Evolutionary conservation across 92 coral and sea anemone genomes (phyloP).

Genomic region (Pocillopora meandrina): DNA sequence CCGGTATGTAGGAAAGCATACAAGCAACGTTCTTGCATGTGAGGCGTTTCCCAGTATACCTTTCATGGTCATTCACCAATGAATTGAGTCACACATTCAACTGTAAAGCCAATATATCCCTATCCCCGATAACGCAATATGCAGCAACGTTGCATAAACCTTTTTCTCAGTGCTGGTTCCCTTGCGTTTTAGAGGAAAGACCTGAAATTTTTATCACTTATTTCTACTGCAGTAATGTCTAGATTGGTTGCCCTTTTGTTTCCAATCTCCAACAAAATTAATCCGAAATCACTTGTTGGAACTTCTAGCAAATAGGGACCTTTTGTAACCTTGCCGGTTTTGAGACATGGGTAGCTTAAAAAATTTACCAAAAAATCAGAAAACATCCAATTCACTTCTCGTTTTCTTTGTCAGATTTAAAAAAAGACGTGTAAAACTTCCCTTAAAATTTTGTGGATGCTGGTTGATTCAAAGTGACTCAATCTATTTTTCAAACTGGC

Average conservation of each 20-base stretch:
- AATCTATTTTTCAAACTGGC: background rate
- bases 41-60: background rate
- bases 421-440: background rate
- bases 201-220: conserved; percentile 14
- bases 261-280: background rate
- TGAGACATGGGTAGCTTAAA: background rate
- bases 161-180: background rate
- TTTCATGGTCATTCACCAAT: background rate
- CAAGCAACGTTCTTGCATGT: conserved; percentile 2
- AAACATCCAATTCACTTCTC: background rate
- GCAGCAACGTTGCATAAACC: background rate
- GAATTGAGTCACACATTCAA: background rate
- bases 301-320: conserved; percentile 9
- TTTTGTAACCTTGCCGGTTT: conserved; percentile 7
- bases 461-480: background rate
- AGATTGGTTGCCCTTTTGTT: conserved; percentile 3
- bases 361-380: background rate
- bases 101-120: background rate
- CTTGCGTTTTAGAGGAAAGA: no score
- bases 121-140: conserved; percentile 1
- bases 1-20: background rate
- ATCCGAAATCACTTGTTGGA: conserved; percentile 16
- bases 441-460: background rate
- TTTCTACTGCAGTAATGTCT: background rate
- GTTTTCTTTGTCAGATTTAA: background rate